Percentiles rank a stretch among this genome's conserved stretches.
These are phyloP conservation scores for Callinectes sapidus DNA, from an alignment of 2,888 invertebrate species.

Conservation along the genomic window DNA sequence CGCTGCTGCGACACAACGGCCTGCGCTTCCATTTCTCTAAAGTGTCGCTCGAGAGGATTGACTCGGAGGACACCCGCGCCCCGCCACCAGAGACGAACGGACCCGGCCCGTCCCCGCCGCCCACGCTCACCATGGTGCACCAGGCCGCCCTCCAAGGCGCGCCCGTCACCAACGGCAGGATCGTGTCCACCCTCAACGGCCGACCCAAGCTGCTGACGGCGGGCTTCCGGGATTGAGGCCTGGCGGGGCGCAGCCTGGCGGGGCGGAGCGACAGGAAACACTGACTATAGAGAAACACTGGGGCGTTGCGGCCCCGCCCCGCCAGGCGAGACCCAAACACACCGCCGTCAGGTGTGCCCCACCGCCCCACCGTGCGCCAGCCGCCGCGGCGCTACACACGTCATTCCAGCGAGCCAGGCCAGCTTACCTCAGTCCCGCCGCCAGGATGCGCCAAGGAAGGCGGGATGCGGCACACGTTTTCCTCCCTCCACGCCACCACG, in stretches of 20 bases:
- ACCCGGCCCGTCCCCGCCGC: neutral
- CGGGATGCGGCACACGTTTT: neutral
- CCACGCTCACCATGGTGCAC: neutral
- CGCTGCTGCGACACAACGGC: conserved; percentile 56
- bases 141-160: neutral
- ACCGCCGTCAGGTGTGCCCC: neutral
- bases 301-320: neutral
- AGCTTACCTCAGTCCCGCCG: neutral
- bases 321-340: neutral
- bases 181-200: conserved; percentile 14
- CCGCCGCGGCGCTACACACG: neutral
- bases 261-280: neutral
- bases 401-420: conserved; percentile 4
- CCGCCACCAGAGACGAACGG: neutral
- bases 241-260: neutral
- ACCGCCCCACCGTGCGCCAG: neutral
- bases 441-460: neutral
- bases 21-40: conserved; percentile 56
- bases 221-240: neutral
- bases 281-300: neutral
- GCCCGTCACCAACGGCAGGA: conserved; percentile 3
- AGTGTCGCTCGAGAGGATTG: conserved; percentile 60
- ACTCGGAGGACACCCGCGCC: conserved; percentile 50
- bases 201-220: neutral
- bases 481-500: neutral